These are phyloP conservation scores for Pristionchus arcanus DNA, from an alignment of 2,888 invertebrate species.

Conservation along the genomic window DNA sequence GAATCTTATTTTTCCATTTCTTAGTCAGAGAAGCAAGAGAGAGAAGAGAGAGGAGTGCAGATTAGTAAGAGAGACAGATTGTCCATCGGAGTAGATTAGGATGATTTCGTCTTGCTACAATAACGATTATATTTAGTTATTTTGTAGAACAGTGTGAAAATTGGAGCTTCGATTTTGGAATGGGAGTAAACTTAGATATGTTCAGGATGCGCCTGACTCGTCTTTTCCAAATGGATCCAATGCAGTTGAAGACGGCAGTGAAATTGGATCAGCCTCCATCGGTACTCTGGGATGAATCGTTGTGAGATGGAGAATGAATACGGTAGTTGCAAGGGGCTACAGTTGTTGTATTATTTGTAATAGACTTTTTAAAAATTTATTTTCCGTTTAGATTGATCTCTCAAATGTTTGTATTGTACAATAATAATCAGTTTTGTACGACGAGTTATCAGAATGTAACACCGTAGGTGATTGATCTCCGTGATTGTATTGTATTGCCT, in stretches of 20 bases:
- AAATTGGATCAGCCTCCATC: background rate
- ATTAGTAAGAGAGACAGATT: no score
- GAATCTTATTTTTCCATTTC: no score
- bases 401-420: background rate
- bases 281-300: slow-evolving; percentile 33
- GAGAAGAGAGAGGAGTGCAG: no score
- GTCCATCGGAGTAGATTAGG: no score
- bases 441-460: background rate
- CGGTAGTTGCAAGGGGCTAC: background rate
- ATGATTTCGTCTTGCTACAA: no score
- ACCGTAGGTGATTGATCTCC: background rate
- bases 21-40: no score
- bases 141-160: no score
- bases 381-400: background rate
- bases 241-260: background rate
- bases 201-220: slow-evolving; percentile 24
- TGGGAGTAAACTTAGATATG: no score
- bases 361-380: background rate
- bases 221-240: slow-evolving; percentile 29
- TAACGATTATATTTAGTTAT: no score
- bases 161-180: background rate
- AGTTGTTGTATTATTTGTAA: background rate
- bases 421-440: background rate
- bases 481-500: background rate
- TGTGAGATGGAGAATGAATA: background rate